Percentiles rank a stretch among this genome's conserved stretches.
Conservation (phyloP, 1,140 invertebrate species). For the Micrasema longulum region DNA sequence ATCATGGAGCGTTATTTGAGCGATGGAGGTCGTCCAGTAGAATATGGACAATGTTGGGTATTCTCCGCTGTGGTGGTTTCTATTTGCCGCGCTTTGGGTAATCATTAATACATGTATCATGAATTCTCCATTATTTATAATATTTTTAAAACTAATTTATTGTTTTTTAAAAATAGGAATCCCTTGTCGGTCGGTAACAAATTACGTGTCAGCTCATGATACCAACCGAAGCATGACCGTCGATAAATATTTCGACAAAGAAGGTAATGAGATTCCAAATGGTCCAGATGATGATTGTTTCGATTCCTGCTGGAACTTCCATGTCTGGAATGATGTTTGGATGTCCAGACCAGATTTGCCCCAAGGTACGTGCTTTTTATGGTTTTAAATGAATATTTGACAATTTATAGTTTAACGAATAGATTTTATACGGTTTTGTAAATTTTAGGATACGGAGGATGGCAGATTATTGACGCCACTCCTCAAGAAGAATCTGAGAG, state of each 20-base stretch:
- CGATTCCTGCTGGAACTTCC: slow-evolving; percentile 83
- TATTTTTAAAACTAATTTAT: no score
- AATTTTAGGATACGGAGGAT: slow-evolving; percentile 80
- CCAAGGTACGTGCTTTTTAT: no score
- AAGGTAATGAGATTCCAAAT: slow-evolving; percentile 71
- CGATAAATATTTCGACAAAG: slow-evolving; percentile 76
- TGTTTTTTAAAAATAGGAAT: no score
- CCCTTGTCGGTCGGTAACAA: slow-evolving; percentile 77
- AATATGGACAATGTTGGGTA: slow-evolving; percentile 85
- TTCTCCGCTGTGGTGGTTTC: slow-evolving; percentile 74
- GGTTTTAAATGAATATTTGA: no score
- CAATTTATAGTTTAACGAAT: no score
- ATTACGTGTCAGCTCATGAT: slow-evolving; percentile 81
- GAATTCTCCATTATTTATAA: no score
- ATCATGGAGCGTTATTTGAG: slow-evolving; percentile 74
- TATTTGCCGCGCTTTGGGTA: slow-evolving; percentile 26
- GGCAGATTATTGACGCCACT: slow-evolving; percentile 84
- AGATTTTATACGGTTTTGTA: no score
- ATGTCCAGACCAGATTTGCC: slow-evolving; percentile 79
- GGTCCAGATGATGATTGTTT: slow-evolving; percentile 67
- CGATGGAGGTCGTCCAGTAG: slow-evolving; percentile 71
- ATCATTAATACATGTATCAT: no score
- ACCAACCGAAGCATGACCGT: slow-evolving; percentile 78
- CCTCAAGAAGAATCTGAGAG: slow-evolving; percentile 80
- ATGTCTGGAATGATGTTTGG: slow-evolving; percentile 86